Conservation (phyloP, 2,113 vertebrate species). For the Rhinogobius similis region DNA sequence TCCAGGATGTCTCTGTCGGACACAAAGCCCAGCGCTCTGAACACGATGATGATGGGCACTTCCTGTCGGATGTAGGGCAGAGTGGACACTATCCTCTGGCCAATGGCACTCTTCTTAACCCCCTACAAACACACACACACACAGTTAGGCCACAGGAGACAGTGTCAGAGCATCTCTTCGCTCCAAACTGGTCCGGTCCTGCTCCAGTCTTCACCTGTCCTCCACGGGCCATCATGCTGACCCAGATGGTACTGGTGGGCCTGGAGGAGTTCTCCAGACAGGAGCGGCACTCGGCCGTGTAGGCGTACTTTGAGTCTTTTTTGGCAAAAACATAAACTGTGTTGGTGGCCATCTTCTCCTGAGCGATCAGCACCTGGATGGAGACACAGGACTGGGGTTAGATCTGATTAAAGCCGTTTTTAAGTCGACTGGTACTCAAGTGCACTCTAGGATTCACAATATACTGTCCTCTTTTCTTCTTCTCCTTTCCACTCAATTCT, state of each 20-base stretch:
- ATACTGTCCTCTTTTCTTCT: slow-evolving; percentile 86
- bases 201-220: slow-evolving; percentile 84
- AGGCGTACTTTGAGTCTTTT: slow-evolving; percentile 98
- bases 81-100: slow-evolving; percentile 96
- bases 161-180: too few species aligned
- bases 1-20: slow-evolving; percentile 98
- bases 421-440: too few species aligned
- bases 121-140: slow-evolving; percentile 74
- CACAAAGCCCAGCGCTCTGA: slow-evolving; percentile 94
- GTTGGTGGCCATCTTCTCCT: slow-evolving; percentile 99
- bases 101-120: slow-evolving; percentile 97
- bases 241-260: slow-evolving; percentile 98
- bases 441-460: too few species aligned
- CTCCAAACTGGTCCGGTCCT: background rate
- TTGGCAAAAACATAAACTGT: slow-evolving; percentile 99
- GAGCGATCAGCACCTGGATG: slow-evolving; percentile 92
- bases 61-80: slow-evolving; percentile 97
- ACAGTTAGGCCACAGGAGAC: too few species aligned
- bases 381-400: background rate
- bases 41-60: slow-evolving; percentile 99
- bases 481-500: background rate
- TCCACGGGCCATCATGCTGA: slow-evolving; percentile 98
- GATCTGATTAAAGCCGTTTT: background rate
- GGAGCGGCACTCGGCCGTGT: slow-evolving; percentile 95
- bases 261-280: slow-evolving; percentile 98